Conservation (phyloP, 2,797 vertebrate species). For the Prunella strophiata region DNA sequence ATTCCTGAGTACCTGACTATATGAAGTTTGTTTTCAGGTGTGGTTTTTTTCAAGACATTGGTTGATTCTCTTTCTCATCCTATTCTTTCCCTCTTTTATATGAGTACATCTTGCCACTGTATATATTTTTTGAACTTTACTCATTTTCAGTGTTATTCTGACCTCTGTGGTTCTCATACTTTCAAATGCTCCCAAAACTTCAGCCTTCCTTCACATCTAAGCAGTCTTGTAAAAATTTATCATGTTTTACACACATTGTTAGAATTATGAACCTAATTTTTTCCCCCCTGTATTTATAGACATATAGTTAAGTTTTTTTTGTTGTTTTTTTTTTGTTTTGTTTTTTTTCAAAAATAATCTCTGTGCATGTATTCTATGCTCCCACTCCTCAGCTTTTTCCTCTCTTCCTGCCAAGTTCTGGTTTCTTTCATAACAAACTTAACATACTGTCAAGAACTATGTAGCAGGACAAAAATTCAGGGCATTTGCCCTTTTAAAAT, state of each 20-base stretch:
- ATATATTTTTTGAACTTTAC: not conserved
- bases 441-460: not conserved
- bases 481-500: not conserved
- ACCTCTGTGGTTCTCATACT: not conserved
- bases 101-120: not conserved
- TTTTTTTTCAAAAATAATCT: not conserved
- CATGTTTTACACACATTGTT: not conserved
- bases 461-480: not conserved
- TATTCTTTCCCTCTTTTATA: not conserved
- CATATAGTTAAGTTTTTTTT: fast-evolving
- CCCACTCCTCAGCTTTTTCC: not conserved
- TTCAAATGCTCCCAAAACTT: not conserved
- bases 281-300: not conserved
- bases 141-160: not conserved
- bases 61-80: not conserved
- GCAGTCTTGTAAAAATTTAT: not conserved
- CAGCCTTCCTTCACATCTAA: not conserved
- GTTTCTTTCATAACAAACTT: not conserved
- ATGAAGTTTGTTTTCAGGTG: not conserved
- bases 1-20: not conserved
- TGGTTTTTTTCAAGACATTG: not conserved
- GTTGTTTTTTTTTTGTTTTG: too few species aligned
- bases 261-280: not conserved
- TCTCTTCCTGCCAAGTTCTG: not conserved
- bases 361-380: too few species aligned